Conservation (phyloP, 2,113 vertebrate genomes). For the Lichenostomus cassidix region DNA sequence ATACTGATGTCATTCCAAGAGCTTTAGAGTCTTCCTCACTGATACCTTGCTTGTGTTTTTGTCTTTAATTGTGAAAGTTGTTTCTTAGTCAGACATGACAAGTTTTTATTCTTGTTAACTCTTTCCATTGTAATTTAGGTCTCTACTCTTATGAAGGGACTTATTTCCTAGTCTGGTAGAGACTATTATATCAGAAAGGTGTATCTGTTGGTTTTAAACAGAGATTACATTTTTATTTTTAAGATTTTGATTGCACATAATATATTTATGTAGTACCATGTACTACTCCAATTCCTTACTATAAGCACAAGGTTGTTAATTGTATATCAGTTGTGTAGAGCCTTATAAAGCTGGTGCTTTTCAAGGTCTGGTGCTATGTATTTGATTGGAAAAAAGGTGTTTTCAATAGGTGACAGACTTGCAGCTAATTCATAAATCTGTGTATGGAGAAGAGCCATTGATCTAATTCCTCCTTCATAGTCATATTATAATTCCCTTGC, state of each 20-base stretch:
- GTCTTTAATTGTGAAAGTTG: not conserved
- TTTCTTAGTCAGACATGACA: not conserved
- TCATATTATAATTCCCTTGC: not conserved
- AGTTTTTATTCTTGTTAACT: not conserved
- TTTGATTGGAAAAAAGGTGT: not conserved
- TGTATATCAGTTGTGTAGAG: not conserved
- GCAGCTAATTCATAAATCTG: not conserved
- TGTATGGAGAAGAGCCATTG: not conserved
- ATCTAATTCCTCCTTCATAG: not conserved
- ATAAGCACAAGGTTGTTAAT: not conserved
- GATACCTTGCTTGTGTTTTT: not conserved
- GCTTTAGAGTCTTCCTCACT: not conserved
- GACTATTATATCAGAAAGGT: not conserved
- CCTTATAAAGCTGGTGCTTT: not conserved
- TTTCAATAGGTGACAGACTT: not conserved
- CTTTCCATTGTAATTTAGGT: not conserved
- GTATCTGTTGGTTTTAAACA: not conserved
- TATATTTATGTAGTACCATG: not conserved
- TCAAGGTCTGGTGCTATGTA: not conserved
- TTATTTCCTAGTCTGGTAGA: not conserved
- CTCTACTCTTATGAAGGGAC: not conserved
- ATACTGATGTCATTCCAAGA: not conserved
- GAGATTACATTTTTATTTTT: not conserved
- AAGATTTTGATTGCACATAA: not conserved
- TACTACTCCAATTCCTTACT: not conserved